These are phyloP conservation scores for Jacana jacana DNA, from an alignment of 2,113 vertebrate genomes.

Conservation along the genomic window DNA sequence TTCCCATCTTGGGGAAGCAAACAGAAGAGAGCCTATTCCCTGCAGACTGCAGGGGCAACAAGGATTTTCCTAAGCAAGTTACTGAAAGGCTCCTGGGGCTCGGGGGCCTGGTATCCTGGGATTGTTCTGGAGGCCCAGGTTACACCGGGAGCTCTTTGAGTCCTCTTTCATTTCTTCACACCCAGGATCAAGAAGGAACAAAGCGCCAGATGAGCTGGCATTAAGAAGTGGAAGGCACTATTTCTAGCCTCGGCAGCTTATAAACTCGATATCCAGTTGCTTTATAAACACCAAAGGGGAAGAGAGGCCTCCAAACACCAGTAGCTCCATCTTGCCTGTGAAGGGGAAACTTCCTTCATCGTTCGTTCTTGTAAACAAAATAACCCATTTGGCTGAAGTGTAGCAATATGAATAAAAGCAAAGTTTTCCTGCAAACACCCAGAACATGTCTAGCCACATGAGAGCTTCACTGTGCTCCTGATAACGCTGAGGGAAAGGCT, in stretches of 20 bases:
- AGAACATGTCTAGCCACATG: not conserved
- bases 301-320: not conserved
- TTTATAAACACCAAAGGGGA: not conserved
- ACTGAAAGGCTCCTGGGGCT: not conserved
- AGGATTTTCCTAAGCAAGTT: not conserved
- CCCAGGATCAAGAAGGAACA: not conserved
- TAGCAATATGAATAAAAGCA: not conserved
- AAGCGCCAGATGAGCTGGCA: not conserved
- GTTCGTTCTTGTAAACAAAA: not conserved
- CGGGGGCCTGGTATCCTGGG: not conserved
- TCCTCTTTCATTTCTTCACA: not conserved
- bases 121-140: not conserved
- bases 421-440: not conserved
- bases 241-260: not conserved
- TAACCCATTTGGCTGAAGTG: not conserved
- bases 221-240: not conserved
- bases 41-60: not conserved
- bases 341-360: not conserved
- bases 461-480: not conserved
- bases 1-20: not conserved
- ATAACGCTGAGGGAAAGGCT: not conserved
- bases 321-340: not conserved
- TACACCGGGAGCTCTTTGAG: not conserved
- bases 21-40: not conserved
- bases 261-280: not conserved